Evolutionary conservation across 2,113 vertebrate genomes (phyloP).

Genomic region (Saimiri boliviensis): DNA sequence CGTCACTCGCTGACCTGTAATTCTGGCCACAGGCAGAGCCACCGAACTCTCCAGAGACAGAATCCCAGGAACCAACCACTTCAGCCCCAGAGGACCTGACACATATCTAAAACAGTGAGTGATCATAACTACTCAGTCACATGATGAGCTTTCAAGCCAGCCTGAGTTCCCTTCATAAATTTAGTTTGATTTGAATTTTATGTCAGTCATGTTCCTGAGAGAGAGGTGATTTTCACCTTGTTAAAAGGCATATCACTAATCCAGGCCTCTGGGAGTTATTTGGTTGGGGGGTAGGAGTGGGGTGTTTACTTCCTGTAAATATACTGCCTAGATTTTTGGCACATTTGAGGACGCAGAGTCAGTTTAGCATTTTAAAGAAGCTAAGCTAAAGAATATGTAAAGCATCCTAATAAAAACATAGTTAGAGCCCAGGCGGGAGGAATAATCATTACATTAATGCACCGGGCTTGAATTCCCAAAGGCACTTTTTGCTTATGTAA

Average conservation of each 20-base stretch:
- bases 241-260: conserved; percentile 41
- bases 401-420: conserved; percentile 71
- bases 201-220: background rate
- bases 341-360: conserved; percentile 51
- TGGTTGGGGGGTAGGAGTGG: background rate
- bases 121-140: background rate
- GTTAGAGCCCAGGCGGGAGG: conserved; percentile 49
- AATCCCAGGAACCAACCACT: background rate
- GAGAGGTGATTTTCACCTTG: conserved; percentile 40
- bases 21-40: background rate
- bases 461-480: background rate
- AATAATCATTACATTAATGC: conserved; percentile 48
- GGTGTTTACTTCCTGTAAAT: conserved; percentile 46
- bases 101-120: accelerated
- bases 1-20: background rate
- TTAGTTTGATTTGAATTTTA: conserved; percentile 39
- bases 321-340: conserved; percentile 34
- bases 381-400: conserved; percentile 72
- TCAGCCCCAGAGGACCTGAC: background rate
- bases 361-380: conserved; percentile 70
- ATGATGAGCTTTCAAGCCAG: background rate
- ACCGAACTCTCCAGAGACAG: background rate
- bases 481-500: conserved; percentile 47
- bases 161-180: background rate
- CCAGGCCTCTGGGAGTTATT: conserved; percentile 50